These are phyloP conservation scores for Minunthozetes semirufus DNA, from an alignment of 2,888 invertebrate species.

Conservation along the genomic window DNA sequence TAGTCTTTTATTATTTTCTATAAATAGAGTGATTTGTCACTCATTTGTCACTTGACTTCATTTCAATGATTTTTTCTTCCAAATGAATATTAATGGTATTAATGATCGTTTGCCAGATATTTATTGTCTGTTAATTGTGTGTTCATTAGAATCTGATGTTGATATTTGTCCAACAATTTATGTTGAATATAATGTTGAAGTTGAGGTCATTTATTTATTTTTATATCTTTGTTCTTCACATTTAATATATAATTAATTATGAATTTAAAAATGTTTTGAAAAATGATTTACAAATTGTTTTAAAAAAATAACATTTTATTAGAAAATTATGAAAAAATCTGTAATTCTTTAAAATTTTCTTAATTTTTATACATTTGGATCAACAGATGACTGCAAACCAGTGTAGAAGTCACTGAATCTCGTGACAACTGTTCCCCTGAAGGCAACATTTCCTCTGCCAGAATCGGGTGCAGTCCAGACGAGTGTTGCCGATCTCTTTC, in stretches of 20 bases:
- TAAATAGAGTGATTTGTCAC: too few relatives aligned
- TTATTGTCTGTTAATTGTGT: too few relatives aligned
- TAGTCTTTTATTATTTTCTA: too few relatives aligned
- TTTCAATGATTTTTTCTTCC: too few relatives aligned
- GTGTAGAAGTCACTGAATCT: slow-evolving; percentile 40
- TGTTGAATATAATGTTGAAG: too few relatives aligned
- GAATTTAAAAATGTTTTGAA: neutral
- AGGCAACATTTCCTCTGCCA: slow-evolving; percentile 37
- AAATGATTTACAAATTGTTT: neutral
- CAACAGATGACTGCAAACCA: slow-evolving; percentile 15
- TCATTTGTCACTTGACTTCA: too few relatives aligned
- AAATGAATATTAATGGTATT: too few relatives aligned
- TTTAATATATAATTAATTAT: neutral
- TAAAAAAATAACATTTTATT: neutral
- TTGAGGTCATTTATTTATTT: too few relatives aligned
- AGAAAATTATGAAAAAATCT: neutral
- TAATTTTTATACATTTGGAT: slow-evolving; percentile 8
- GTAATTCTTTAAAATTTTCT: neutral
- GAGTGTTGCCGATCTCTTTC: slow-evolving; percentile 41
- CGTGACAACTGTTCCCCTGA: slow-evolving; percentile 42
- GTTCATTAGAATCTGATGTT: too few relatives aligned
- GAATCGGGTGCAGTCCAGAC: slow-evolving; percentile 40
- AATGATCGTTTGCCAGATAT: too few relatives aligned
- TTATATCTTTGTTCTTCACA: too few relatives aligned
- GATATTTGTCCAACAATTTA: too few relatives aligned